A percentile compares a stretch with the other conserved stretches of the same genome.
Evolutionary conservation across 2,113 vertebrate genomes (phyloP).

Genomic region (Embiotoca jacksoni): DNA sequence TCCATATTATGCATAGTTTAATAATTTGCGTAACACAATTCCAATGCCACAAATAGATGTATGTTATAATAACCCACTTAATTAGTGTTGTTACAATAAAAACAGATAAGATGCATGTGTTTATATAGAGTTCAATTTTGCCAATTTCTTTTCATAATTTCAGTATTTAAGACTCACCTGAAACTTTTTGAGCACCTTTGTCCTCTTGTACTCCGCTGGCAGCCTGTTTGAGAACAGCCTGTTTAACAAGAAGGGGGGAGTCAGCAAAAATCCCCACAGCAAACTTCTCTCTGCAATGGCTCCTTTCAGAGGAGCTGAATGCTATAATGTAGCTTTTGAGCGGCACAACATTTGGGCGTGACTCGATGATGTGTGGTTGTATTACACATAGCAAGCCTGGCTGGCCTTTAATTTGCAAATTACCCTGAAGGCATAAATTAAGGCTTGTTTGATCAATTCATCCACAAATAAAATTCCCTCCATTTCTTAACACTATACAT

Average conservation of each 20-base stretch:
- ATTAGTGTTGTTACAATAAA: not conserved
- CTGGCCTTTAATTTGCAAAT: conserved; percentile 62
- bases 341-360: conserved; percentile 54
- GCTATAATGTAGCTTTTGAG: conserved; percentile 33
- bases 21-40: too few relatives aligned
- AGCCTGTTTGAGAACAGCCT: conserved; percentile 78
- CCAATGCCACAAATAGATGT: not conserved
- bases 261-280: conserved; percentile 31
- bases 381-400: conserved; percentile 57
- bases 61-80: not conserved
- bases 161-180: conserved; percentile 66
- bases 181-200: conserved; percentile 53
- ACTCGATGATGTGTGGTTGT: conserved; percentile 56
- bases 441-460: conserved; percentile 38
- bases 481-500: conserved; percentile 17
- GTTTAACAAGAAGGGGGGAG: conserved; percentile 45
- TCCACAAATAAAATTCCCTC: conserved; percentile 13
- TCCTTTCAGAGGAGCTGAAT: conserved; percentile 36
- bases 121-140: not conserved
- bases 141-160: not conserved
- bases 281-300: conserved; percentile 24
- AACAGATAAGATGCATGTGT: not conserved
- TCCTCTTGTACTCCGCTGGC: conserved; percentile 60
- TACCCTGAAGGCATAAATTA: conserved; percentile 51
- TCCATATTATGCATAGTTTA: not conserved